These are phyloP conservation scores for Mohoua ochrocephala DNA, from an alignment of 2,113 vertebrate species.

Conservation along the genomic window DNA sequence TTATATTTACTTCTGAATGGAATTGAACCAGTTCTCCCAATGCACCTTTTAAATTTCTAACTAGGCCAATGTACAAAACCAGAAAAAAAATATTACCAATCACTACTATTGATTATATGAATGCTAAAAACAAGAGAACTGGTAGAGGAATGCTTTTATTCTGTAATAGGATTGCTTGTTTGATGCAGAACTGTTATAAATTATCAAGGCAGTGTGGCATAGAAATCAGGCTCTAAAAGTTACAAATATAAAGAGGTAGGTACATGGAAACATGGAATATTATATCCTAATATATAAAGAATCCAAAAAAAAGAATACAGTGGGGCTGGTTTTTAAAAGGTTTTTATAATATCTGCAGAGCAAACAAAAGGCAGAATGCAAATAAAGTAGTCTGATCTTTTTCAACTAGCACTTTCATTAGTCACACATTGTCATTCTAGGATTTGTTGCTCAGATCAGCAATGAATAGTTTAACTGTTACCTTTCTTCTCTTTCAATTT, in stretches of 20 bases:
- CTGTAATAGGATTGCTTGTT: background rate
- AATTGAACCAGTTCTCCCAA: background rate
- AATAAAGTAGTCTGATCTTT: background rate
- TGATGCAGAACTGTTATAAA: background rate
- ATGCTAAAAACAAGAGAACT: background rate
- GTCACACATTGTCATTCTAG: background rate
- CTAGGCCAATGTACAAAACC: background rate
- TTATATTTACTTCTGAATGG: background rate
- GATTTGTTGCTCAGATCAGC: background rate
- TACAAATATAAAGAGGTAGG: background rate
- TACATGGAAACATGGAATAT: background rate
- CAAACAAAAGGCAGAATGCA: background rate
- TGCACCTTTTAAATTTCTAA: background rate
- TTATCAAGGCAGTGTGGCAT: rapidly evolving
- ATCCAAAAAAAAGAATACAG: background rate
- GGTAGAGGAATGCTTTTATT: background rate
- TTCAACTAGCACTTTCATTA: background rate
- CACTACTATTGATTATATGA: background rate
- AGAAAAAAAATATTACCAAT: background rate
- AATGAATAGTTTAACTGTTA: background rate
- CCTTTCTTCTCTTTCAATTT: background rate
- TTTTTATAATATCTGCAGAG: background rate
- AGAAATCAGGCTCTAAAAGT: background rate
- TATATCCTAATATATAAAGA: background rate
- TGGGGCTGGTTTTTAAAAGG: background rate